Percentiles rank a stretch among this genome's conserved stretches.
These are phyloP conservation scores for Scaptomyza parva DNA, from an alignment of 2,888 invertebrate genomes.

Conservation along the genomic window DNA sequence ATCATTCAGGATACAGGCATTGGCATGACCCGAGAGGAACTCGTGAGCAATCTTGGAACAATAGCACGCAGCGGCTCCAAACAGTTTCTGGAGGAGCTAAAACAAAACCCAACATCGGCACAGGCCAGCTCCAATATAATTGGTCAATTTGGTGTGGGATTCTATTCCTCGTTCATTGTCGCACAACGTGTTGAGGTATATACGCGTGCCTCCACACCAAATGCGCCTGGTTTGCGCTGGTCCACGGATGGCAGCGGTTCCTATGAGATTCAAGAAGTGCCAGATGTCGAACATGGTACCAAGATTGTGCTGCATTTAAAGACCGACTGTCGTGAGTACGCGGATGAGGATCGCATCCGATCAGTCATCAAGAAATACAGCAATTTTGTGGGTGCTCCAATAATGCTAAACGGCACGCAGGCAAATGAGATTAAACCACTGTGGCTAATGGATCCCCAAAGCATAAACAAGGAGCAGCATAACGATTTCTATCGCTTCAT, in stretches of 20 bases:
- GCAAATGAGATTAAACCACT: constrained; percentile 96
- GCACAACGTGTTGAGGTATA: constrained; percentile 97
- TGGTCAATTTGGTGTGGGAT: constrained; percentile 99
- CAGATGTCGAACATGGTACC: constrained; percentile 94
- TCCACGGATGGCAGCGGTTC: constrained; percentile 95
- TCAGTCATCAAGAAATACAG: constrained; percentile 97
- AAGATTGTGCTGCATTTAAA: constrained; percentile 96
- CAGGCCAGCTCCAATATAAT: constrained; percentile 92
- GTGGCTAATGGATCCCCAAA: constrained; percentile 97
- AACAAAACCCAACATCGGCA: constrained; percentile 87
- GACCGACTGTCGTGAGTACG: constrained; percentile 94
- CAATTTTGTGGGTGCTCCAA: constrained; percentile 97
- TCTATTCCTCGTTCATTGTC: constrained; percentile 99
- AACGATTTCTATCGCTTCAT: constrained; percentile 96
- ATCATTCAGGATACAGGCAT: constrained; percentile 97
- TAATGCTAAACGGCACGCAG: constrained; percentile 94
- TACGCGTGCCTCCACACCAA: constrained; percentile 89
- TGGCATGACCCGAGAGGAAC: constrained; percentile 97
- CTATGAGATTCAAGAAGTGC: constrained; percentile 95
- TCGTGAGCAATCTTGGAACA: constrained; percentile 95
- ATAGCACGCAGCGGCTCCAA: constrained; percentile 98
- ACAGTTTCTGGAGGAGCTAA: constrained; percentile 94
- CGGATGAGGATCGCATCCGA: constrained; percentile 93
- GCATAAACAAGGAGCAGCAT: constrained; percentile 93
- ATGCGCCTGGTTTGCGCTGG: constrained; percentile 93